Evolutionary conservation across 2,113 vertebrate genomes (phyloP).

Genomic region (Psilopogon haemacephalus): DNA sequence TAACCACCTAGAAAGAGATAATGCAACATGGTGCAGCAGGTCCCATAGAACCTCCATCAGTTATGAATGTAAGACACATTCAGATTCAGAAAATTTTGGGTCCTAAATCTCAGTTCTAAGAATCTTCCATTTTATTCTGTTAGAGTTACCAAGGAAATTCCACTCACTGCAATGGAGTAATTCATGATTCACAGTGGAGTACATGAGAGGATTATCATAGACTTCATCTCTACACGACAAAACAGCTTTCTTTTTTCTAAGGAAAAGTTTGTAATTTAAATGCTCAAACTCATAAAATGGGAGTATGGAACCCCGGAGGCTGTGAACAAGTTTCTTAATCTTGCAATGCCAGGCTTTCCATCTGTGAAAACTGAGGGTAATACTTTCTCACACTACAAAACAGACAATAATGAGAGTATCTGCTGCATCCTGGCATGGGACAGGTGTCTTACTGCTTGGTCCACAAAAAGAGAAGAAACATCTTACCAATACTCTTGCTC

Average conservation of each 20-base stretch:
- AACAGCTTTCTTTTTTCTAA: conserved; percentile 14
- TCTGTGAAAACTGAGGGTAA: conserved; percentile 2
- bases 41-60: not conserved
- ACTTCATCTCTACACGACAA: conserved; percentile 38
- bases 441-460: not conserved
- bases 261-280: conserved; percentile 26
- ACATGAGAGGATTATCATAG: conserved; percentile 21
- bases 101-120: not conserved
- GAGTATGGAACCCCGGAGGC: conserved; percentile 15
- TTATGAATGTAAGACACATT: not conserved
- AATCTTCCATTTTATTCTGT: not conserved
- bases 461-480: not conserved
- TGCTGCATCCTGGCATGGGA: conserved; percentile 12
- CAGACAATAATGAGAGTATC: not conserved
- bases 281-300: not conserved
- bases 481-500: not conserved
- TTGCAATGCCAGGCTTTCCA: conserved; percentile 7
- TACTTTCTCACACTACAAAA: not conserved
- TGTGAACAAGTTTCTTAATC: conserved; percentile 43
- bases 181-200: conserved; percentile 6
- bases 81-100: not conserved
- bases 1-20: not conserved
- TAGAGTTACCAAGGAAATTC: not conserved
- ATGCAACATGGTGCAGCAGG: not conserved
- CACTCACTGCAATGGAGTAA: not conserved